Evolutionary conservation across 2,888 invertebrate genomes (phyloP).

Genomic region (Epirrhoe tristata): DNA sequence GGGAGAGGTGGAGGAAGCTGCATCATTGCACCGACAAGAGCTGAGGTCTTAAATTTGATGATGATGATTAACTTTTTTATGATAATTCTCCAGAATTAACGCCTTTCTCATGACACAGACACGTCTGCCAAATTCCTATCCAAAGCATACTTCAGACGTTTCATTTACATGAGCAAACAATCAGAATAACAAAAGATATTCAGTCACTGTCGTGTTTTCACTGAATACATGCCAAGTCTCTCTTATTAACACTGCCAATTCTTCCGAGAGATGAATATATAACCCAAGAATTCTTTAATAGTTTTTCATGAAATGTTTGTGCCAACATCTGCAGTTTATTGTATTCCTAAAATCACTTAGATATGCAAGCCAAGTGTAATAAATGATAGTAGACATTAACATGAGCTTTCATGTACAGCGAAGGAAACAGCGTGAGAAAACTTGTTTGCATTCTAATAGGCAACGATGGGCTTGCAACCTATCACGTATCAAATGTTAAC

Average conservation of each 20-base stretch:
- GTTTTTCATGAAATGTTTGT: slow-evolving; percentile 1
- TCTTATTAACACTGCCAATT: slow-evolving; percentile 31
- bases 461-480: too few species aligned
- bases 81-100: not conserved
- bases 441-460: too few species aligned
- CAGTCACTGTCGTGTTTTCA: slow-evolving; percentile 55
- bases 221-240: slow-evolving; percentile 51
- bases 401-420: too few species aligned
- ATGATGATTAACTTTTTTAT: too few species aligned
- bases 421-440: too few species aligned
- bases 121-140: slow-evolving; percentile 30
- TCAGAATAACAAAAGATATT: slow-evolving; percentile 62
- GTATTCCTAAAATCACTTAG: not conserved
- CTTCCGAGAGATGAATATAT: slow-evolving; percentile 25
- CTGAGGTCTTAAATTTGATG: too few species aligned
- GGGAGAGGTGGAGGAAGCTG: too few species aligned
- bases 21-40: too few species aligned
- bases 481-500: too few species aligned
- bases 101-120: slow-evolving; percentile 2
- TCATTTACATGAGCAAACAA: slow-evolving; percentile 63
- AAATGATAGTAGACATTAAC: too few species aligned
- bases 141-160: slow-evolving; percentile 19
- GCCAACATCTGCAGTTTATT: not conserved
- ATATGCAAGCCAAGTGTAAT: not conserved
- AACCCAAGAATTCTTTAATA: slow-evolving; percentile 12